Percentiles rank a stretch among this genome's conserved stretches.
These are phyloP conservation scores for Oasisia sp. DNA, from an alignment of 2,888 invertebrate genomes.

Conservation along the genomic window DNA sequence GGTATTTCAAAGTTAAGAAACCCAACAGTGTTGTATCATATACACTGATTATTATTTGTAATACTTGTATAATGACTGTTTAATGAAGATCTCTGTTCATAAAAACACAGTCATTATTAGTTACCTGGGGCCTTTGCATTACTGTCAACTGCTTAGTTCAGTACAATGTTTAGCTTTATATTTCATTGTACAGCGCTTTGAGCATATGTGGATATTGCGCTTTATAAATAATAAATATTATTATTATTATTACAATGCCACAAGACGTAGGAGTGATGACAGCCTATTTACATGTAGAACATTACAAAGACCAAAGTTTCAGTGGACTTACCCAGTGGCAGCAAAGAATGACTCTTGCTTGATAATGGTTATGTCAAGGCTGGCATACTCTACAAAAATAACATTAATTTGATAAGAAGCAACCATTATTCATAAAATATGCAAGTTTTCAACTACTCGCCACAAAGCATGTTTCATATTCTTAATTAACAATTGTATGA, in stretches of 20 bases:
- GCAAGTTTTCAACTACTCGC: neutral
- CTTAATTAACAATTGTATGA: neutral
- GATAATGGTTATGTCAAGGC: neutral
- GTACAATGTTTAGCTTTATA: neutral
- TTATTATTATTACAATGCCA: neutral
- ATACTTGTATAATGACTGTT: no score
- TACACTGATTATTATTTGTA: no score
- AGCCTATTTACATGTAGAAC: neutral
- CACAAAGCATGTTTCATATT: neutral
- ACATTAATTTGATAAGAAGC: neutral
- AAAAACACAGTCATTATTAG: no score
- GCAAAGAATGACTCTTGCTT: neutral
- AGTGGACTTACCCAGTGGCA: neutral
- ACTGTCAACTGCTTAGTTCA: neutral
- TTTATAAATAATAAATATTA: neutral
- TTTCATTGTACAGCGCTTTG: no score
- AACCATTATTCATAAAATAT: neutral
- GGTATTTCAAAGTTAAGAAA: no score
- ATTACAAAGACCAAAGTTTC: neutral
- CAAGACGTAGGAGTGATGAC: neutral
- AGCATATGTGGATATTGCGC: no score
- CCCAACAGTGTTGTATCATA: no score
- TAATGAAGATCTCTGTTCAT: no score
- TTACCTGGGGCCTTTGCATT: no score
- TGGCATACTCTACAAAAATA: neutral